These are phyloP conservation scores for Epirrhoe tristata DNA, from an alignment of 2,888 invertebrate species.

Conservation along the genomic window DNA sequence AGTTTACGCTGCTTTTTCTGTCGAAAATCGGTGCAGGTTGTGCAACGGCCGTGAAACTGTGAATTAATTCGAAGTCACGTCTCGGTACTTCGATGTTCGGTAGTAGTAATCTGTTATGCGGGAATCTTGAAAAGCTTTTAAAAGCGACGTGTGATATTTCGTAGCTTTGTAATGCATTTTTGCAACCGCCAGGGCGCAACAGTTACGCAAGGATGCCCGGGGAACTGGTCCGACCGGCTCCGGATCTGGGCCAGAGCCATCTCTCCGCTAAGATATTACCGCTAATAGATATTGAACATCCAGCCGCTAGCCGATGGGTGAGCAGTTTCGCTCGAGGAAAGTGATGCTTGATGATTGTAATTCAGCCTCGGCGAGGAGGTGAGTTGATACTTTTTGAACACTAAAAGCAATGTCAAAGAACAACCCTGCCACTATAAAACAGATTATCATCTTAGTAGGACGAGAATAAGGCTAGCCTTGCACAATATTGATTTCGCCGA, in stretches of 20 bases:
- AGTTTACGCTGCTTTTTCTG: slow-evolving; percentile 65
- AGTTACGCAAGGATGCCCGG: slow-evolving; percentile 80
- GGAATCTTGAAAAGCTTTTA: slow-evolving; percentile 77
- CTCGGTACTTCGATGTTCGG: slow-evolving; percentile 46
- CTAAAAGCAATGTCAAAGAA: not conserved
- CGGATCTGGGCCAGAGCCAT: slow-evolving; percentile 82
- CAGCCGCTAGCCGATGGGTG: slow-evolving; percentile 55
- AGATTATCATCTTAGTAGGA: slow-evolving; percentile 52
- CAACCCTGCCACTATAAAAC: slow-evolving; percentile 10
- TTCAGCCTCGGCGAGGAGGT: slow-evolving; percentile 22
- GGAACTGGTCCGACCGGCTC: slow-evolving; percentile 81
- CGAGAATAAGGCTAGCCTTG: slow-evolving; percentile 60
- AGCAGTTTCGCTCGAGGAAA: slow-evolving; percentile 33
- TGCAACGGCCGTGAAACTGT: slow-evolving; percentile 58
- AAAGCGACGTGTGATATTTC: slow-evolving; percentile 73
- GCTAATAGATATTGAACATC: slow-evolving; percentile 79
- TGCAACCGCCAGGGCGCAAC: slow-evolving; percentile 66
- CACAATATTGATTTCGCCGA: slow-evolving; percentile 77
- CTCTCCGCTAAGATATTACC: slow-evolving; percentile 78
- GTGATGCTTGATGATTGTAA: slow-evolving; percentile 38
- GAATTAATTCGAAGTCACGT: slow-evolving; percentile 62
- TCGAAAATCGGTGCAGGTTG: slow-evolving; percentile 74
- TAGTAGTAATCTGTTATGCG: slow-evolving; percentile 66
- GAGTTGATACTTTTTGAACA: slow-evolving; percentile 16
- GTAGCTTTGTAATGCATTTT: slow-evolving; percentile 78